Conservation (phyloP, 2,113 vertebrate genomes). For the Lamprologus ornatipinnis region DNA sequence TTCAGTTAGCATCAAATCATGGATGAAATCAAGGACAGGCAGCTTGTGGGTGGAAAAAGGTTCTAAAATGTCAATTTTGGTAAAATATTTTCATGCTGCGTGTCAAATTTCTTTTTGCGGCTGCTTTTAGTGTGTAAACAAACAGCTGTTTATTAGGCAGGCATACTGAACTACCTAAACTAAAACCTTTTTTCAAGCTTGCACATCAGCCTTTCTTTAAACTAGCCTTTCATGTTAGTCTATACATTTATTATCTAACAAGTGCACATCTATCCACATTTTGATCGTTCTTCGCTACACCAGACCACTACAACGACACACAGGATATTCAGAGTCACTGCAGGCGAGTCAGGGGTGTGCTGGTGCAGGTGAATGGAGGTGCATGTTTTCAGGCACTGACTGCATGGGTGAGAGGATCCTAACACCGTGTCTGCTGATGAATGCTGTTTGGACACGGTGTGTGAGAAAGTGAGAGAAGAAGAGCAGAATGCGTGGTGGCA, state of each 20-base stretch:
- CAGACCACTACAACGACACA: not conserved
- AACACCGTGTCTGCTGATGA: not conserved
- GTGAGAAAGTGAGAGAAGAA: not conserved
- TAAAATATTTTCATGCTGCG: not conserved
- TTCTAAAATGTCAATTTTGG: not conserved
- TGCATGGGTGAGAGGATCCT: slow-evolving; percentile 8
- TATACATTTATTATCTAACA: not conserved
- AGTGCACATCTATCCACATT: not conserved
- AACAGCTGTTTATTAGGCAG: not conserved
- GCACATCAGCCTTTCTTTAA: not conserved
- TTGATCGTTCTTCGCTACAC: not conserved
- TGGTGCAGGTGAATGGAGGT: slow-evolving; percentile 19
- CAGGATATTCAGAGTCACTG: not conserved
- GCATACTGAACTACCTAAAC: not conserved
- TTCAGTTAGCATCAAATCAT: not conserved
- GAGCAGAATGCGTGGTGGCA: not conserved
- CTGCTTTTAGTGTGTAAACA: not conserved
- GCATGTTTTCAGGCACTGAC: slow-evolving; percentile 11
- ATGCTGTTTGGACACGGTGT: not conserved
- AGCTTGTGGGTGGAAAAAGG: not conserved
- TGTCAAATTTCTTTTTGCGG: not conserved
- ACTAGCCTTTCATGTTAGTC: not conserved
- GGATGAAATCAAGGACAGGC: not conserved
- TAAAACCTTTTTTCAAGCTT: not conserved
- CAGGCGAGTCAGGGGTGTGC: not conserved